Evolutionary conservation across 2,113 vertebrate species (phyloP), one percentile per base, ranked within the genome.

Genomic region (Desmodus rotundus): DNA sequence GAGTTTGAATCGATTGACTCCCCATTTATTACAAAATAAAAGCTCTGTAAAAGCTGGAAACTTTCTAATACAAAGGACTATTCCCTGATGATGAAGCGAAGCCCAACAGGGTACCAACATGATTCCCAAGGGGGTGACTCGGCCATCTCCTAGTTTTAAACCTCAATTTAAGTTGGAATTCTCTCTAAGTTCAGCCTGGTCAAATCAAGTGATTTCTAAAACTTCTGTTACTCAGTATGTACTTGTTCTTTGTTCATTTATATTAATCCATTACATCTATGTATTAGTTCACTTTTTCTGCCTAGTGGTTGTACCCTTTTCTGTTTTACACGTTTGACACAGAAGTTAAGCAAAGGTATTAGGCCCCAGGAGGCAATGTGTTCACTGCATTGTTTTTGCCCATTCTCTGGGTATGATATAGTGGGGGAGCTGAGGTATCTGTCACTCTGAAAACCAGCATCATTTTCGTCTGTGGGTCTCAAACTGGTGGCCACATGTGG

Each of bases 1-100:
- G 0, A 85, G 47, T 92, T 36, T 82, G 24, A 89, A 41, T 74
- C 54, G n/a, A n/a, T 92, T 78, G 80, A 87, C 47, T 81, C 61
- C 73, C 43, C 56, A 70, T 61, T 77, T 82, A 78, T 82, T 72
- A 52, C 84, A 88, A 93, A 81, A 85, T 91, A 80, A 93, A 93
- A 85, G 24, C n/a, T 41, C 88, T 12, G 2, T 65, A 96, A 93
- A 91, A 91, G 28, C 73, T 72, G 65, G 61, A 91, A 85, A 85
- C 31, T 52, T 73, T 72, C 77, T 91, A 81, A 96, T 52, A n/a
- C 45, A 67, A 61, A 88, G 41, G 45, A 70, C 63, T 81, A 7
- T 54, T 91, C 50, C 45, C 56, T 88, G 41, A 43, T 80, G 63
- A 63, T 80, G 56, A 81, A 84, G 61, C 68, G 58, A 72, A 91